A percentile compares a stretch with the other conserved stretches of the same genome.
Conservation (phyloP, 2,888 invertebrate species). For the Meteorus cinctellus region DNA sequence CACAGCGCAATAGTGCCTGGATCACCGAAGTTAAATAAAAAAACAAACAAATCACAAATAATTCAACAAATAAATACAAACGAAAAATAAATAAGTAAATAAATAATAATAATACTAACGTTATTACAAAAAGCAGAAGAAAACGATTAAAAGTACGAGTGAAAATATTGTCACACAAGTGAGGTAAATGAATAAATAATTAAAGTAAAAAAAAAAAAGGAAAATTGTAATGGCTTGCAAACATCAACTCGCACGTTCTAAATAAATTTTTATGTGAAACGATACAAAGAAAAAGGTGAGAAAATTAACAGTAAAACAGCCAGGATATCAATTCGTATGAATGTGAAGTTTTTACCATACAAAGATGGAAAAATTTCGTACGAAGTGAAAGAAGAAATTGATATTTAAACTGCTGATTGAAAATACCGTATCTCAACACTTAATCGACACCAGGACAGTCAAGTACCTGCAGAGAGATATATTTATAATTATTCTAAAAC, state of each 20-base stretch:
- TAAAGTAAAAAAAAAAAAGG: not conserved
- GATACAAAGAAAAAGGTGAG: constrained; percentile 21
- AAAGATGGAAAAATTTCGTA: constrained; percentile 7
- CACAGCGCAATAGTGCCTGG: constrained; percentile 72
- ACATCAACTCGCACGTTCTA: constrained; percentile 9
- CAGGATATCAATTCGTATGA: not conserved
- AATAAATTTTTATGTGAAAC: constrained; percentile 31
- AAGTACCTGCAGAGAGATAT: constrained; percentile 70
- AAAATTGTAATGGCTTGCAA: constrained; percentile 21
- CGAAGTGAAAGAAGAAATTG: constrained; percentile 42
- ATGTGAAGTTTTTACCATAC: not conserved
- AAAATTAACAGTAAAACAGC: not conserved
- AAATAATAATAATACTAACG: not conserved
- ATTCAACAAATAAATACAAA: constrained; percentile 5
- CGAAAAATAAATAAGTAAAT: not conserved
- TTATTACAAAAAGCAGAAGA: not conserved
- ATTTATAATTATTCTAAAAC: constrained; percentile 61
- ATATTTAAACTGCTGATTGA: not conserved
- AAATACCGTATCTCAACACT: constrained; percentile 34
- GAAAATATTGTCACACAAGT: constrained; percentile 4
- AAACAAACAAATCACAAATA: constrained; percentile 16
- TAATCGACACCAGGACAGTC: constrained; percentile 66
- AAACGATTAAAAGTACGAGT: constrained; percentile 4
- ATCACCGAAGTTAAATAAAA: constrained; percentile 55
- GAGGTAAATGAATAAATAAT: not conserved